Percentiles rank a stretch among this genome's conserved stretches.
Conservation (phyloP, 2,888 invertebrate genomes). For the Amiota mariae region DNA sequence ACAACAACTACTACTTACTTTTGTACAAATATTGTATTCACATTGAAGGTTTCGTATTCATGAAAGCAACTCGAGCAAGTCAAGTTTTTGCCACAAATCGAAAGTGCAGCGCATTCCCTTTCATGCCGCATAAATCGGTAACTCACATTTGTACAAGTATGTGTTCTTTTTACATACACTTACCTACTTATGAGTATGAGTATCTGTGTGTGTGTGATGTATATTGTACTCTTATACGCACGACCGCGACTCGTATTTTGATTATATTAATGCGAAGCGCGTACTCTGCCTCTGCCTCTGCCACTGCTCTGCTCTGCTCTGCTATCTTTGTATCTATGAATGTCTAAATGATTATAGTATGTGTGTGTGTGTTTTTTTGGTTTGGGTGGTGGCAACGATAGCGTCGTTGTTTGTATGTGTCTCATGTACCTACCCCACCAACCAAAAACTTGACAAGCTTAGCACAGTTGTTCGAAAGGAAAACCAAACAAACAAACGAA, state of each 20-base stretch:
- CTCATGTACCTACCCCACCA: constrained; percentile 71
- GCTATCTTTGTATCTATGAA: constrained; percentile 46
- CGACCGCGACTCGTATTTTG: constrained; percentile 54
- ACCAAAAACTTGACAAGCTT: constrained; percentile 65
- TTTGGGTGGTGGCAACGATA: constrained; percentile 15
- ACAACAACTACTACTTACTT: constrained; percentile 50
- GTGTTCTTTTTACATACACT: no score
- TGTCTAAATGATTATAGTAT: constrained; percentile 10
- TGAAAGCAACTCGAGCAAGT: constrained; percentile 39
- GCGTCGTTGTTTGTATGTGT: constrained; percentile 30
- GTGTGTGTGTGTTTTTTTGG: constrained; percentile 31
- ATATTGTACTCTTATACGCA: not conserved
- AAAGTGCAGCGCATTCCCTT: constrained; percentile 64
- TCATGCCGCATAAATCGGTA: constrained; percentile 47
- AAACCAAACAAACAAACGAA: constrained; percentile 25
- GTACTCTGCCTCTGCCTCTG: constrained; percentile 36
- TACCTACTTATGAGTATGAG: not conserved
- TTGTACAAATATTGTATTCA: not conserved
- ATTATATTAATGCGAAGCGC: constrained; percentile 66
- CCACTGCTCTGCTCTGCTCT: constrained; percentile 34
- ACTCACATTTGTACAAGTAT: not conserved
- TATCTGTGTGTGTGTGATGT: not conserved
- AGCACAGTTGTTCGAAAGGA: constrained; percentile 34
- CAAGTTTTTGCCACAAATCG: constrained; percentile 56
- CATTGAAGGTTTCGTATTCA: not conserved